phyloP scores from a whole-genome alignment of 2,797 vertebrate species.

The Argya squamiceps region DNA sequence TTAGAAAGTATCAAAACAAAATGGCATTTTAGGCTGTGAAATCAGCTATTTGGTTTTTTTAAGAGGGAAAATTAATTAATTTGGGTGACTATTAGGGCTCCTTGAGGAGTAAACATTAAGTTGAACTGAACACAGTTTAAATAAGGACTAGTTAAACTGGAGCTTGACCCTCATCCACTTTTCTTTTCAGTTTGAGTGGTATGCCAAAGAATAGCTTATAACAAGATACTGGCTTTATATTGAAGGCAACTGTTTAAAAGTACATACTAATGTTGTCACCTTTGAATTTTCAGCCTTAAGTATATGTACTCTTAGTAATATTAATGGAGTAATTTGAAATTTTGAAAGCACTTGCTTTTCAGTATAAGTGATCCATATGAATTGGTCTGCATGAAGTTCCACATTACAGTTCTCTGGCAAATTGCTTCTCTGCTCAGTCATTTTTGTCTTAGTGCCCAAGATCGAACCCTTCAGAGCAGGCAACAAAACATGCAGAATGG shows the following conservation, averaged over 20 bases:
- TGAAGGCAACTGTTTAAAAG: constrained; percentile 42
- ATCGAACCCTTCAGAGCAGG: neutral
- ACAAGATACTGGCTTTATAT: constrained; percentile 15
- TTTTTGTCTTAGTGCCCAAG: neutral
- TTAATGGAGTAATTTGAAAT: neutral
- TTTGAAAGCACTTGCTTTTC: neutral
- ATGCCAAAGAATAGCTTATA: neutral
- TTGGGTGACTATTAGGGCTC: neutral
- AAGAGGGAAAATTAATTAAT: neutral
- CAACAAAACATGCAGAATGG: neutral
- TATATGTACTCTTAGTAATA: neutral
- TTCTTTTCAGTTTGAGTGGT: neutral
- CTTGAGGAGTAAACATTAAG: neutral
- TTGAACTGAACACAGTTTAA: neutral
- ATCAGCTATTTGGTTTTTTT: neutral
- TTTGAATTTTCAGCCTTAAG: constrained; percentile 30
- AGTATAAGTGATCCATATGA: neutral
- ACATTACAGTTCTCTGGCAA: neutral
- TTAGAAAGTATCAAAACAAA: neutral
- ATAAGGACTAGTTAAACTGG: neutral
- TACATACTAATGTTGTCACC: neutral
- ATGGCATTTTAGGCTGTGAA: neutral
- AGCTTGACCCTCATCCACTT: neutral
- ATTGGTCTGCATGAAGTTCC: neutral
- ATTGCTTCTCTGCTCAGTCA: neutral